These are phyloP conservation scores for Drosophila lacteicornis DNA, from an alignment of 1,140 invertebrate species.

Conservation along the genomic window DNA sequence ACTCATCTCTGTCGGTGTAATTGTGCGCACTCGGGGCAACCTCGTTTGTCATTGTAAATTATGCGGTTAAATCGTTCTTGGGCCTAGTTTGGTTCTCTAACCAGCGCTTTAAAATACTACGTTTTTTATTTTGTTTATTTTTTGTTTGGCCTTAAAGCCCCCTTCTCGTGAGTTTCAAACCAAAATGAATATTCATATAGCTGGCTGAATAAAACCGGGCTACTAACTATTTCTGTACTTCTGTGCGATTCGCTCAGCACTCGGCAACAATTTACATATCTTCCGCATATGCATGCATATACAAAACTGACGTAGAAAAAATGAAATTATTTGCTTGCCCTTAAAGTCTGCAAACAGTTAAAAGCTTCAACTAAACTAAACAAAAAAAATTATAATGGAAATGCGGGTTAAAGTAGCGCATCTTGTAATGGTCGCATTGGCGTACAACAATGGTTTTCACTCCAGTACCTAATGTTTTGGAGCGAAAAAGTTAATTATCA, in stretches of 20 bases:
- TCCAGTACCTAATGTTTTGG: too few species aligned
- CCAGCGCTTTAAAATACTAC: constrained; percentile 24
- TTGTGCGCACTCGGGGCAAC: constrained; percentile 70
- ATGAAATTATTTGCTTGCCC: constrained; percentile 15
- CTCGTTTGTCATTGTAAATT: constrained; percentile 84
- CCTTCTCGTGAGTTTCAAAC: neutral
- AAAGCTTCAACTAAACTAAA: constrained; percentile 25
- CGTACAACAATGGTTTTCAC: too few species aligned
- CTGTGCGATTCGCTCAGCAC: constrained; percentile 38
- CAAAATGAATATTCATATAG: constrained; percentile 69
- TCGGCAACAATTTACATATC: constrained; percentile 66
- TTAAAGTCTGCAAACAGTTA: constrained; percentile 45
- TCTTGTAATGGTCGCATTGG: too few species aligned
- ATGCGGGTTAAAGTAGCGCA: constrained; percentile 36
- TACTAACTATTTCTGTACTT: constrained; percentile 25
- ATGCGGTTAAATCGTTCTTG: constrained; percentile 78
- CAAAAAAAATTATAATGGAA: constrained; percentile 23
- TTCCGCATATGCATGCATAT: constrained; percentile 41
- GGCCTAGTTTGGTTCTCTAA: constrained; percentile 41
- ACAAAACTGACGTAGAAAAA: constrained; percentile 10
- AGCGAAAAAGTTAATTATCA: too few species aligned
- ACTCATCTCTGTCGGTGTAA: constrained; percentile 57
- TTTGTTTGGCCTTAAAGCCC: neutral
- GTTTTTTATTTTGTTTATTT: neutral
- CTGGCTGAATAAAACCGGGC: constrained; percentile 31